Percentiles rank a stretch among this genome's conserved stretches.
Evolutionary conservation across 2,113 vertebrate species (phyloP).

Genomic region (Bos javanicus): DNA sequence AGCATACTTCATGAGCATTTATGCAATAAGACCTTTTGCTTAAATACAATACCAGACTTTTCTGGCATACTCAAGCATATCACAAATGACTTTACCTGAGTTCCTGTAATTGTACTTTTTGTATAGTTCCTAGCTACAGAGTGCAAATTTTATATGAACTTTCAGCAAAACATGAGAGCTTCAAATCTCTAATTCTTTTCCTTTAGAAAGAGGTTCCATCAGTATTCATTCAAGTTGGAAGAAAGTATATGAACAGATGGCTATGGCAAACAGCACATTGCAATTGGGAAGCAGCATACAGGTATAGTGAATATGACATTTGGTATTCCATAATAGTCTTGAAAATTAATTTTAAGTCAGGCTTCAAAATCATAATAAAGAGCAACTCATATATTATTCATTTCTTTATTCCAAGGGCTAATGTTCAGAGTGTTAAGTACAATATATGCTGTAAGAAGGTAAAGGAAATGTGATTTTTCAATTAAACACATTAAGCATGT

Average conservation of each 20-base stretch:
- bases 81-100: conserved; percentile 58
- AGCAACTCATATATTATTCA: conserved; percentile 70
- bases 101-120: neutral
- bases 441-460: neutral
- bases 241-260: conserved; percentile 61
- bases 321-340: conserved; percentile 66
- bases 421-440: conserved; percentile 59
- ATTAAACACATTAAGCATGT: conserved; percentile 54
- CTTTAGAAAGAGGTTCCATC: conserved; percentile 51
- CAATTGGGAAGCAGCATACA: conserved; percentile 53
- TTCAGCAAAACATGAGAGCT: conserved; percentile 12
- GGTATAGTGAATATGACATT: conserved; percentile 56
- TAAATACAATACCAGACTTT: conserved; percentile 51
- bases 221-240: conserved; percentile 65
- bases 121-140: conserved; percentile 16
- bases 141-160: conserved; percentile 57
- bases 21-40: neutral
- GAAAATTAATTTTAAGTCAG: conserved; percentile 68
- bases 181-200: conserved; percentile 48
- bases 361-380: conserved; percentile 75
- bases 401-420: conserved; percentile 64
- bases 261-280: conserved; percentile 55
- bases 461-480: conserved; percentile 56
- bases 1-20: neutral
- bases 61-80: neutral